Percentiles rank a stretch among this genome's conserved stretches.
phyloP scores from a whole-genome alignment of 2,888 invertebrate species.

The Platycheirus rosarum region DNA sequence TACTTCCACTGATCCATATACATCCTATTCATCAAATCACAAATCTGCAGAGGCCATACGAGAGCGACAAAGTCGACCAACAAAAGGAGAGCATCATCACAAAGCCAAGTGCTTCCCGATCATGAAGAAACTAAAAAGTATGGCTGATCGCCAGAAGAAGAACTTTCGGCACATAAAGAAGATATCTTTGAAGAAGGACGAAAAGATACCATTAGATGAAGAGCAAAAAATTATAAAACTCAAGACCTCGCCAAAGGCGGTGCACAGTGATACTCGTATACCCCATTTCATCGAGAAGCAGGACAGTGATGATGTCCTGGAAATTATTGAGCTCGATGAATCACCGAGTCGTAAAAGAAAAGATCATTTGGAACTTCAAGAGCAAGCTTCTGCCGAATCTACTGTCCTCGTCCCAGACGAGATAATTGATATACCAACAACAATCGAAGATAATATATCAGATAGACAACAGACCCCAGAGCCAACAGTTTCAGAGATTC shows the following conservation, averaged over 20 bases:
- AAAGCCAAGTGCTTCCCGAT: slow-evolving; percentile 84
- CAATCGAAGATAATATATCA: slow-evolving; percentile 26
- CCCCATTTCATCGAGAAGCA: slow-evolving; percentile 82
- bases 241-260: slow-evolving; percentile 86
- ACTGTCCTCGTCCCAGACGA: slow-evolving; percentile 81
- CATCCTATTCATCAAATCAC: slow-evolving; percentile 77
- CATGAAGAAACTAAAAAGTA: slow-evolving; percentile 86
- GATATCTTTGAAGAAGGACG: slow-evolving; percentile 81
- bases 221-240: slow-evolving; percentile 85
- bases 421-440: slow-evolving; percentile 79
- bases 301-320: slow-evolving; percentile 82
- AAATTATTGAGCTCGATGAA: slow-evolving; percentile 82
- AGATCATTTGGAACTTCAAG: slow-evolving; percentile 65
- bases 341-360: slow-evolving; percentile 81
- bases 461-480: slow-evolving; percentile 75
- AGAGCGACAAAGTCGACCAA: slow-evolving; percentile 81
- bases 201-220: slow-evolving; percentile 83
- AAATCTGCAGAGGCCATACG: slow-evolving; percentile 77
- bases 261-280: slow-evolving; percentile 83
- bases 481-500: slow-evolving; percentile 83
- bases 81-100: slow-evolving; percentile 82
- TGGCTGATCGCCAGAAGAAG: slow-evolving; percentile 86
- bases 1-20: slow-evolving; percentile 77
- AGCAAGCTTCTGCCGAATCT: slow-evolving; percentile 73
- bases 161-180: slow-evolving; percentile 82